Conservation (phyloP, 2,888 invertebrate species). For the Pachycephus smyrnensis region DNA sequence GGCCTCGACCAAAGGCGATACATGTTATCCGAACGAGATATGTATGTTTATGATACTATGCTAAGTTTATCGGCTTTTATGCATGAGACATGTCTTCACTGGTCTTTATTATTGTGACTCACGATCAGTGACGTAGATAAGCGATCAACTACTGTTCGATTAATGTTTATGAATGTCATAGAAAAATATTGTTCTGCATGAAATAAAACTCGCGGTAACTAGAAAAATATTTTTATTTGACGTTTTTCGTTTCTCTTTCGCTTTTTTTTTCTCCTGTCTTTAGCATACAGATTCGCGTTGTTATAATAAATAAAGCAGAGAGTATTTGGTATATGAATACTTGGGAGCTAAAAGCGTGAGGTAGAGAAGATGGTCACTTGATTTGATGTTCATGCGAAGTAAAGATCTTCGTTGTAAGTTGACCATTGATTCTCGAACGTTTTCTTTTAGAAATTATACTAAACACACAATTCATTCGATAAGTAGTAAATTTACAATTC, state of each 20-base stretch:
- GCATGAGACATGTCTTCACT: not conserved
- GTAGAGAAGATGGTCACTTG: not conserved
- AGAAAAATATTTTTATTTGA: slow-evolving; percentile 12
- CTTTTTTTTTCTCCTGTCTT: not conserved
- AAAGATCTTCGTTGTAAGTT: not conserved
- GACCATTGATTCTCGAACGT: not conserved
- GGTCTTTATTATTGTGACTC: not conserved
- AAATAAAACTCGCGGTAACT: not conserved
- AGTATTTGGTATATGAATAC: slow-evolving; percentile 34
- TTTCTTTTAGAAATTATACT: not conserved
- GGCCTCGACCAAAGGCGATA: not conserved
- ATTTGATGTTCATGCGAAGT: not conserved
- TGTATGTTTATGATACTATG: not conserved
- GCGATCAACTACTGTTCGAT: not conserved
- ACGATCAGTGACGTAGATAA: not conserved
- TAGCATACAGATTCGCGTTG: not conserved
- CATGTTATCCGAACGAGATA: not conserved
- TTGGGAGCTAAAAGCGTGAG: not conserved
- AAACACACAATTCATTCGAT: not conserved
- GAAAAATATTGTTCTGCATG: not conserved
- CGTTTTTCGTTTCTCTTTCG: not conserved
- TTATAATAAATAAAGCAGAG: slow-evolving; percentile 21
- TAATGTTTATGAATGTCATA: not conserved
- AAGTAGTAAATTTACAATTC: not conserved
- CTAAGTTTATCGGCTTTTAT: not conserved